phyloP scores from a whole-genome alignment of 2,797 vertebrate genomes.

The Manis crassicaudata region DNA sequence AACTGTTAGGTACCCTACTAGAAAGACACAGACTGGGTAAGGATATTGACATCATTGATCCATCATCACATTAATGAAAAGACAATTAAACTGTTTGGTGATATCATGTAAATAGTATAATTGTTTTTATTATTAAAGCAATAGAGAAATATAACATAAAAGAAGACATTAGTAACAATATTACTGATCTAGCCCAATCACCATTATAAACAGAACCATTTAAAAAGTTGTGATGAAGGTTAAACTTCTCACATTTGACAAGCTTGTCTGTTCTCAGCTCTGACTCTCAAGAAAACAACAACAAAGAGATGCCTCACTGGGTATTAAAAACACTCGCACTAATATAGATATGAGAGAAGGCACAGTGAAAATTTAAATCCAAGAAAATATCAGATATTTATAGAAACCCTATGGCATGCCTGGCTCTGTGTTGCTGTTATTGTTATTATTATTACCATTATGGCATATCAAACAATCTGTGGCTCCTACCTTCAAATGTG shows the following conservation, averaged over 20 bases:
- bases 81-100: conserved; percentile 13
- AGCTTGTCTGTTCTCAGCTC: background rate
- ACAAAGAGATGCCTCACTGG: background rate
- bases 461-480: background rate
- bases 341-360: background rate
- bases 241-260: background rate
- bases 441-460: background rate
- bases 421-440: background rate
- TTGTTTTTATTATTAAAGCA: conserved; percentile 24
- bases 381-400: background rate
- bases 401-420: background rate
- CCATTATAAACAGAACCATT: background rate
- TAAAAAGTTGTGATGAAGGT: background rate
- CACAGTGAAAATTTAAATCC: background rate
- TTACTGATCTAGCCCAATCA: background rate
- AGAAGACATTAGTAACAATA: background rate
- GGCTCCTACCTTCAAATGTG: background rate
- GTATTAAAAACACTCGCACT: background rate
- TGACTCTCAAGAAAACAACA: background rate
- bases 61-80: conserved; percentile 10
- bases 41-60: background rate
- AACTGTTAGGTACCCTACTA: background rate
- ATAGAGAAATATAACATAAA: conserved; percentile 35
- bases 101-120: background rate
- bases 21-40: background rate